Percentiles rank a stretch among this genome's conserved stretches.
Conservation (phyloP, 2,113 vertebrate genomes). For the Globicephala melas region DNA sequence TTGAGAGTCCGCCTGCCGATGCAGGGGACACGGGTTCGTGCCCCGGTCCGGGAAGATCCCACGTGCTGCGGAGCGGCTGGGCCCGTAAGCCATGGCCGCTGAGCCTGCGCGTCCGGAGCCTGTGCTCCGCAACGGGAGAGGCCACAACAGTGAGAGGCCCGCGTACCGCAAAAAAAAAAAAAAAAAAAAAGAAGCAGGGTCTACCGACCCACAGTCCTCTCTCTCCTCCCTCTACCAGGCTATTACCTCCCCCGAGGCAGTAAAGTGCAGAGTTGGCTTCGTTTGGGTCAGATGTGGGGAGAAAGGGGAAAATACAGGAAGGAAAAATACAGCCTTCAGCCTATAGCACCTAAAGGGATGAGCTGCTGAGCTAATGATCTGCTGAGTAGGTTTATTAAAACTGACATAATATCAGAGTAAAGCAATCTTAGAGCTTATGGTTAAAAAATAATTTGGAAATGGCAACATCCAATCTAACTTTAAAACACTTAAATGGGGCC, state of each 20-base stretch:
- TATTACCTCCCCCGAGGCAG: not conserved
- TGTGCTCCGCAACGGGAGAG: too few species aligned
- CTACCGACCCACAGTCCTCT: not conserved
- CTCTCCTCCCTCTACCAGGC: not conserved
- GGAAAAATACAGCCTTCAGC: not conserved
- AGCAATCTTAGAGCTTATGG: not conserved
- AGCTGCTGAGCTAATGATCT: not conserved
- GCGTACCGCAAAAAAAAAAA: too few species aligned
- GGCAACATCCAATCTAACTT: not conserved
- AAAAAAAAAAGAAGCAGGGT: not conserved
- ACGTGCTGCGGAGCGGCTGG: too few species aligned
- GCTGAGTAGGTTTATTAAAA: not conserved
- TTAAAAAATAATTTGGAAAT: conserved; percentile 26
- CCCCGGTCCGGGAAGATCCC: too few species aligned
- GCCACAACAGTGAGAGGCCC: too few species aligned
- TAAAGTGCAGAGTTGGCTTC: not conserved
- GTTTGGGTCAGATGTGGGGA: not conserved
- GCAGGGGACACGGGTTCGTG: too few species aligned
- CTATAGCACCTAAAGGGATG: not conserved
- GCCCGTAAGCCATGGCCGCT: too few species aligned
- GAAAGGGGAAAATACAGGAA: not conserved
- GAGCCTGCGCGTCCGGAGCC: too few species aligned
- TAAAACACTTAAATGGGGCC: not conserved
- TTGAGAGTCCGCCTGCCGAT: too few species aligned
- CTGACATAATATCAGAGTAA: not conserved